Evolutionary conservation across 2,888 invertebrate species (phyloP), one percentile per base, ranked within the genome.

Genomic region (Hydrotaea cyrtoneurina): DNA sequence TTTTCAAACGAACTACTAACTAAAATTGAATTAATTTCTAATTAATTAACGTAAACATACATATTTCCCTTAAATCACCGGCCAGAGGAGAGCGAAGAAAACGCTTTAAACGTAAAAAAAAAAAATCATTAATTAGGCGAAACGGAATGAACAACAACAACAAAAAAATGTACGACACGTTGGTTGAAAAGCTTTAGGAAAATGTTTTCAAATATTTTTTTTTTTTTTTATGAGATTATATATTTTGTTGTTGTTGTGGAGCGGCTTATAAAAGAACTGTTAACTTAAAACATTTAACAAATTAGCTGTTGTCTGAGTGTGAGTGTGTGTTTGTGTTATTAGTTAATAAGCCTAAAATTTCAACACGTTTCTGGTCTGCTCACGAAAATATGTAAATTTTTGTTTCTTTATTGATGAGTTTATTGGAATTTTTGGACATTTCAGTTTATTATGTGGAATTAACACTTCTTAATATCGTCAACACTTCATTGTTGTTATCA

Each of bases 1-100:
- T 31, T 26, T 62, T 21, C 55, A 7, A 64, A 8, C 39, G 3
- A 17, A 17, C 21, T 21, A 21, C 10, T 55, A 66, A 69, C 62
- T 62, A 64, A 50, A 71, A n/a, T 23, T 73, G 73, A 73, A 43
- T 73, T 73, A 73, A 73, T 73, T 73, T 59, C 39, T 59, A 73
- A 73, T 73, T 73, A 73, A 73, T 73, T 73, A 57, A 73, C 10
- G 36, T 43, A 57, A 66, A 66, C 66, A 66, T 43, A 66, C 17
- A 19, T 66, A 39, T 66, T 66, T 66, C 8, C 10, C 3, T 15
- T n/a, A 50, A 50, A 1, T 50, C 2, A 50, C 15, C 50, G n/a
- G 13, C 7, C 2, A 50, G 50, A 15, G 7, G 50, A 15, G n/a
- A n/a, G 43, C 31, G 2, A 2, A 53, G 15, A 17, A 53, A 17